Conservation (phyloP, 2,113 vertebrate genomes). For the Baryphthengus martii region DNA sequence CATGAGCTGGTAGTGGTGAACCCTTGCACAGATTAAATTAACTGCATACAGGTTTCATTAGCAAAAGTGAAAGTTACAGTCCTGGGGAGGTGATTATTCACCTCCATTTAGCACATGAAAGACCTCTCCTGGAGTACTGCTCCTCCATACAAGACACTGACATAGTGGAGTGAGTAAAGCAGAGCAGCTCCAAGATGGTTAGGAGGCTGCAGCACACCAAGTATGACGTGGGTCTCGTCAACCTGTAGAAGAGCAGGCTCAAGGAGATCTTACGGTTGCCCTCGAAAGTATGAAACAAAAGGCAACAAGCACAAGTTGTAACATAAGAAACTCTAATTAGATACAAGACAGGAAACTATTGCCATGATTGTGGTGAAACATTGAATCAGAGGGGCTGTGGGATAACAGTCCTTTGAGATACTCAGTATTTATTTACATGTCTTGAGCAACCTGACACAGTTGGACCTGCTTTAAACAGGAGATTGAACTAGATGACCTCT, state of each 20-base stretch:
- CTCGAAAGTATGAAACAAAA: not conserved
- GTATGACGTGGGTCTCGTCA: not conserved
- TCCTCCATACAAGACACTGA: not conserved
- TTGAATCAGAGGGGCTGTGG: not conserved
- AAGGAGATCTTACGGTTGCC: not conserved
- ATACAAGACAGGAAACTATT: not conserved
- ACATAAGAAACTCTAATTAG: not conserved
- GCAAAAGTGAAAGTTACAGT: not conserved
- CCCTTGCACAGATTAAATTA: not conserved
- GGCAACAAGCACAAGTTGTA: not conserved
- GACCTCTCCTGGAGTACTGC: not conserved
- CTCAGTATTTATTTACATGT: not conserved
- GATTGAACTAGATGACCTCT: not conserved
- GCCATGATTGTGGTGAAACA: not conserved
- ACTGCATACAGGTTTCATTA: not conserved
- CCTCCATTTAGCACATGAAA: not conserved
- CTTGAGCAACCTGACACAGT: not conserved
- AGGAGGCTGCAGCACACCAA: not conserved
- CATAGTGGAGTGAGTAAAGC: not conserved
- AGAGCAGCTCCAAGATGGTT: not conserved
- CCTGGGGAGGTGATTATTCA: not conserved
- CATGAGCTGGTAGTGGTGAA: fast-evolving
- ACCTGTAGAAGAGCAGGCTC: not conserved
- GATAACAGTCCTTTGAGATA: not conserved
- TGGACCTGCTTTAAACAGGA: not conserved